Evolutionary conservation across 2,888 invertebrate genomes (phyloP), one percentile per base, ranked within the genome.

Genomic region (Lasioglossum leucozonium): DNA sequence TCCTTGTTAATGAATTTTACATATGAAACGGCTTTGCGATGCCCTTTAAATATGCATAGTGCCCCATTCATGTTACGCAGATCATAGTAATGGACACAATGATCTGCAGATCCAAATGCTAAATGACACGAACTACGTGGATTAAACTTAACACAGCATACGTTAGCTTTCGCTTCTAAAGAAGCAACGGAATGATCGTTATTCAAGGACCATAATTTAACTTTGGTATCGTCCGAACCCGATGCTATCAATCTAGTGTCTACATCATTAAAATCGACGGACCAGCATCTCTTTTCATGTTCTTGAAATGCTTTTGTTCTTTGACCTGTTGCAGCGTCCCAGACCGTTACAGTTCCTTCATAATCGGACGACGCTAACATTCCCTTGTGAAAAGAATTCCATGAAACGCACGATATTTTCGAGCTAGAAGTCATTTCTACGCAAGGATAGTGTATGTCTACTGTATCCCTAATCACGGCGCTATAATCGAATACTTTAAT

Each of bases 101-200:
- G 99, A 95, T 99, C 99, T 40, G 99, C 99, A n/a, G 98, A 98
- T 22, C 99, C 99, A 95, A 99, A 99, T 2, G 99, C 98, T 84
- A 99, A 96, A 94, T 99, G 98, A 94, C 97, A 98, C 0, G 98
- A 97, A 87, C 97, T 98, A 85, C 96, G 96, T 0, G 98, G 98
- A 95, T 98, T 98, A 95, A 98, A 98, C 94, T 99, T 97, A 26
- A 99, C 99, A 95, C 99, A 99, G 95, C 99, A 99, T 76, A 99
- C 98, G 95, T 99, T 99, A 85, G 98, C 99, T 95, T 98, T 98
- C 0, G 98, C 98, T 95, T 99, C 98, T 26, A 99, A 95, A 10
- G 98, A 98, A 16, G 98, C 97, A 22, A 99, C 97, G 0, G 98
- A 98, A 91, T 98, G 97, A 91, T 98, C 98, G 62, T 97, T 96